phyloP scores from a whole-genome alignment of 37 sponge, comb jelly and placozoan species.

The Cliona cf. orientalis region DNA sequence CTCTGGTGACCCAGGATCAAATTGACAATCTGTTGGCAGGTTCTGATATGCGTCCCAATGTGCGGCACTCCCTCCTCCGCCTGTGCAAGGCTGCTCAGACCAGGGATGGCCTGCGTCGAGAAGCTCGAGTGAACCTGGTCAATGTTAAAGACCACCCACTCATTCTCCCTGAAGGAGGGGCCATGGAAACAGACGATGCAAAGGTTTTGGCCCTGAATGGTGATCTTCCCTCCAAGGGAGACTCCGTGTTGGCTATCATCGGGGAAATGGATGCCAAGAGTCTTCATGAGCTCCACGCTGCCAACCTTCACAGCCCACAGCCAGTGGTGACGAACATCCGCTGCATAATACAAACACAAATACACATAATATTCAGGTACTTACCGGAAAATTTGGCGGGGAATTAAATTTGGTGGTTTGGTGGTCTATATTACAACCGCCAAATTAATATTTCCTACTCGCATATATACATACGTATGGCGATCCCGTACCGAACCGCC shows the following conservation, averaged over 20 bases:
- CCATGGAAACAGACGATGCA: conserved; percentile 86
- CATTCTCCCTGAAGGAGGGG: conserved; percentile 65
- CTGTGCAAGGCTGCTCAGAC: conserved; percentile 8
- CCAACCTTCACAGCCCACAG: conserved; percentile 78
- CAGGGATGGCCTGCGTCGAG: conserved; percentile 82
- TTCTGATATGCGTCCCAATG: conserved; percentile 8
- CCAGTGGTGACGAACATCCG: conserved; percentile 68
- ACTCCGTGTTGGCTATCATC: conserved; percentile 29
- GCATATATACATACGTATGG: too few species aligned
- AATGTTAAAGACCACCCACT: conserved; percentile 83
- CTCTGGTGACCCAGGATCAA: conserved; percentile 37
- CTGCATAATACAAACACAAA: neutral
- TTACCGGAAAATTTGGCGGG: neutral
- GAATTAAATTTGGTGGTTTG: too few species aligned
- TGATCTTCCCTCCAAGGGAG: conserved; percentile 72
- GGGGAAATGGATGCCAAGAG: conserved; percentile 56
- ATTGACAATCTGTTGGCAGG: conserved; percentile 62
- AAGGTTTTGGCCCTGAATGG: conserved; percentile 59
- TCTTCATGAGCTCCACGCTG: conserved; percentile 50
- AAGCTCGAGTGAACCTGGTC: conserved; percentile 54
- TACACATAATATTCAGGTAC: neutral
- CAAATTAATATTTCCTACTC: too few species aligned
- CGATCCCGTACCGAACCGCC: too few species aligned
- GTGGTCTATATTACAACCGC: too few species aligned
- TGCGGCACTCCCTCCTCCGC: neutral